Conservation (phyloP, 2,113 vertebrate genomes). For the Cygnus atratus region DNA sequence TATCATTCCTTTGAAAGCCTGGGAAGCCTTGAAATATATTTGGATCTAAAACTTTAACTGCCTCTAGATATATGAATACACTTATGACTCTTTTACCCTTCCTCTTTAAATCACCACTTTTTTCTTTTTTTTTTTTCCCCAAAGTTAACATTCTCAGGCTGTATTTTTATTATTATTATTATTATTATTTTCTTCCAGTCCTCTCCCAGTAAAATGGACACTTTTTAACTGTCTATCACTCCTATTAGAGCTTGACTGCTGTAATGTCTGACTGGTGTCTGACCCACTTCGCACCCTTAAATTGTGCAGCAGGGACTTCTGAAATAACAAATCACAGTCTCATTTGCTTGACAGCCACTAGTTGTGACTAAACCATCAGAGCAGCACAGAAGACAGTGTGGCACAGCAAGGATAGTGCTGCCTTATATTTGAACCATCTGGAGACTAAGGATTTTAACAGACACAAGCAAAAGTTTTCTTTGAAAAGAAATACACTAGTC, state of each 20-base stretch:
- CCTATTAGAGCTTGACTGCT: neutral
- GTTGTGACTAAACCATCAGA: slow-evolving; percentile 1
- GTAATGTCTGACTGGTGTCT: neutral
- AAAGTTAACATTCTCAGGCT: neutral
- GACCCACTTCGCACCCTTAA: neutral
- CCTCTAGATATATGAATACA: neutral
- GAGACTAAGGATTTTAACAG: neutral
- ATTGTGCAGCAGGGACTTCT: neutral
- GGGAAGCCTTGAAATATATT: neutral
- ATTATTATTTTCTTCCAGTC: too few relatives aligned
- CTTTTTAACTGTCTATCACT: neutral
- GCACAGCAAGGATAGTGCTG: neutral
- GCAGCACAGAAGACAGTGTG: neutral
- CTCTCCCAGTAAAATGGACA: neutral
- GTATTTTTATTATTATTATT: neutral
- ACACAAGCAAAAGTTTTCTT: neutral
- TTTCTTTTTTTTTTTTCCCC: neutral
- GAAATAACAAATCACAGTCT: neutral
- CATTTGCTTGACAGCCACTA: neutral
- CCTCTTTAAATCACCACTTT: neutral
- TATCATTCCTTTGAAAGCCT: neutral
- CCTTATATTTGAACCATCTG: slow-evolving; percentile 30
- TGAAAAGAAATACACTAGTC: neutral
- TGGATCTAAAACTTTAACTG: neutral
- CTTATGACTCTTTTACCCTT: neutral